phyloP scores from a whole-genome alignment of 2,113 vertebrate species.

The Acrocephalus arundinaceus region DNA sequence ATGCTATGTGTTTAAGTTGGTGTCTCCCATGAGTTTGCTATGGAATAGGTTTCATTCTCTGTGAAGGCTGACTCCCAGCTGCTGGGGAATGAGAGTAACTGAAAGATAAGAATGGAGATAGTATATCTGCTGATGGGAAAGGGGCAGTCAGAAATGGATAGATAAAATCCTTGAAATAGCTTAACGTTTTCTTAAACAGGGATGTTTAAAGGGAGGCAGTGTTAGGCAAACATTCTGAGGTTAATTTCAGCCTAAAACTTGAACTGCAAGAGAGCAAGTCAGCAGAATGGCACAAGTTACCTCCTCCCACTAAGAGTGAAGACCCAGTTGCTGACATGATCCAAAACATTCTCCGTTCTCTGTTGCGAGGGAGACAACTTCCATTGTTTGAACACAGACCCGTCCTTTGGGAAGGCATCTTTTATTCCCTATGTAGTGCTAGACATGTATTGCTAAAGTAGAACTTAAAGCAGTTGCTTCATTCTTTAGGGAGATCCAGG shows the following conservation, averaged over 20 bases:
- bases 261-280: not conserved
- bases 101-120: constrained; percentile 56
- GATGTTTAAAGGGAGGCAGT: not conserved
- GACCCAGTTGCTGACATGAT: not conserved
- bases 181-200: not conserved
- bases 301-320: not conserved
- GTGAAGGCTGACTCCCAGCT: constrained; percentile 23
- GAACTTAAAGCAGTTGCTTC: not conserved
- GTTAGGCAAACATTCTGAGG: not conserved
- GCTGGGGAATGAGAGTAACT: not conserved
- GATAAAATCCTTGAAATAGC: constrained; percentile 30
- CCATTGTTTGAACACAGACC: not conserved
- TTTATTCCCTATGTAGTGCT: not conserved
- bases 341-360: not conserved
- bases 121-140: not conserved
- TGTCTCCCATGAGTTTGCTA: not conserved
- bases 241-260: not conserved
- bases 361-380: not conserved
- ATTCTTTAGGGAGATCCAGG: not conserved
- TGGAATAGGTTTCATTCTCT: not conserved
- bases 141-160: not conserved
- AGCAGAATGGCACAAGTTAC: not conserved
- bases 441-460: not conserved
- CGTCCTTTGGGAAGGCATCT: not conserved
- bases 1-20: not conserved